Evolutionary conservation across 2,888 invertebrate species (phyloP).

Genomic region (Platycnemis pennipes): DNA sequence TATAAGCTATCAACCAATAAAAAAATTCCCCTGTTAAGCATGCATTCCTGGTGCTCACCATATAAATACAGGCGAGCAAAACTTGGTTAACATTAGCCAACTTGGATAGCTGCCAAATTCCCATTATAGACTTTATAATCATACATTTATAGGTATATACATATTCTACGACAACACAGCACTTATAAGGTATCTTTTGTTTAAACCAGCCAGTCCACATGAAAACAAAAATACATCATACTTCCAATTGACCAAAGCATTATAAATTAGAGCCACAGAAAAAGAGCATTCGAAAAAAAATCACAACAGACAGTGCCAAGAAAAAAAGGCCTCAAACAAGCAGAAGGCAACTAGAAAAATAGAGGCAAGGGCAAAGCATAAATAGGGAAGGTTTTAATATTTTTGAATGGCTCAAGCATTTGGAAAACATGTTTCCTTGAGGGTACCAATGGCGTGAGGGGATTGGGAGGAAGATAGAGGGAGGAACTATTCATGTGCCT

Average conservation of each 20-base stretch:
- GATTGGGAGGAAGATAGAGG: background rate
- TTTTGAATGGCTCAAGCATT: background rate
- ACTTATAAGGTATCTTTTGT: background rate
- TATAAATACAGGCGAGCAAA: background rate
- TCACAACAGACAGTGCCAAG: background rate
- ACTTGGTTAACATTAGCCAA: background rate
- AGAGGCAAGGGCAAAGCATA: background rate
- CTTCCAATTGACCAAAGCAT: slow-evolving; percentile 17
- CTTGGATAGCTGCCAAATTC: background rate
- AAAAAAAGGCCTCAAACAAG: background rate
- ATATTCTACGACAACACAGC: background rate
- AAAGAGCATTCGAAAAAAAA: background rate
- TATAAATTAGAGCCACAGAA: background rate
- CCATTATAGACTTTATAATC: background rate
- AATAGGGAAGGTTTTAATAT: background rate
- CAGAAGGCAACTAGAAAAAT: background rate
- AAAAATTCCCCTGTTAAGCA: background rate
- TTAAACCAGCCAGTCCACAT: slow-evolving; percentile 25
- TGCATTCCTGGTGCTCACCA: background rate
- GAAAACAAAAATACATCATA: background rate
- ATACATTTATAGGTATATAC: background rate
- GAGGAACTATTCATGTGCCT: background rate
- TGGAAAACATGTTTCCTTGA: background rate
- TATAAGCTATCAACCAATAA: background rate
- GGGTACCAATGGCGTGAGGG: slow-evolving; percentile 38